A percentile compares a stretch with the other conserved stretches of the same genome.
phyloP scores from a whole-genome alignment of 2,888 invertebrate species.

The Neoascia interrupta region DNA sequence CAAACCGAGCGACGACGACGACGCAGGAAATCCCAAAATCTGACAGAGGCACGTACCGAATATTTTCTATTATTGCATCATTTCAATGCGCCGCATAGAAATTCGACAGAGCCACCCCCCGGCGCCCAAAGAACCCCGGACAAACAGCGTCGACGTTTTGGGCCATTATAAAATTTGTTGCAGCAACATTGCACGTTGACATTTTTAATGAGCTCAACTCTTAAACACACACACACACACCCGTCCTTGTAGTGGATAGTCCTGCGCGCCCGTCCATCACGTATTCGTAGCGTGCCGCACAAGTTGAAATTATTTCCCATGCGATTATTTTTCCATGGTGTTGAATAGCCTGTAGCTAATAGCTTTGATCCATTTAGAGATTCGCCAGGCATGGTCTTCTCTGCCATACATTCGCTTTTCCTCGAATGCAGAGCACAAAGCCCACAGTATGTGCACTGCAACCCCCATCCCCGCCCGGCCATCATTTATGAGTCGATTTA shows the following conservation, averaged over 20 bases:
- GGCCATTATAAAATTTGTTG: conserved; percentile 69
- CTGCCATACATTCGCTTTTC: conserved; percentile 25
- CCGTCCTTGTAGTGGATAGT: not conserved
- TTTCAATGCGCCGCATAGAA: conserved; percentile 62
- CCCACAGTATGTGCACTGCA: not conserved
- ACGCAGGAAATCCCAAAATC: conserved; percentile 62
- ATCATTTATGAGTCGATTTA: conserved; percentile 72
- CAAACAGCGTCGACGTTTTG: conserved; percentile 58
- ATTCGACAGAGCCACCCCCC: conserved; percentile 34
- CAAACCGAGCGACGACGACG: conserved; percentile 28
- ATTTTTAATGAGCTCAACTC: conserved; percentile 69
- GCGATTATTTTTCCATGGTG: conserved; percentile 69
- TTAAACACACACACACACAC: conserved; percentile 15
- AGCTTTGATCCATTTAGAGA: conserved; percentile 69
- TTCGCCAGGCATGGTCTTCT: conserved; percentile 53
- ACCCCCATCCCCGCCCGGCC: conserved; percentile 72
- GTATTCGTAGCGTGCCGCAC: conserved; percentile 63
- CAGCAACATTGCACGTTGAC: conserved; percentile 69
- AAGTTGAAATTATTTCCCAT: conserved; percentile 68
- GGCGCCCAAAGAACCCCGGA: conserved; percentile 17
- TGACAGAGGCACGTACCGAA: conserved; percentile 66
- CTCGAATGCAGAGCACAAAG: conserved; percentile 65
- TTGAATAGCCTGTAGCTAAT: conserved; percentile 70
- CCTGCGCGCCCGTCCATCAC: conserved; percentile 49
- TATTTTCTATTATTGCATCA: conserved; percentile 67